Conservation (phyloP, 2,113 vertebrate species). For the Gadus chalcogrammus region DNA sequence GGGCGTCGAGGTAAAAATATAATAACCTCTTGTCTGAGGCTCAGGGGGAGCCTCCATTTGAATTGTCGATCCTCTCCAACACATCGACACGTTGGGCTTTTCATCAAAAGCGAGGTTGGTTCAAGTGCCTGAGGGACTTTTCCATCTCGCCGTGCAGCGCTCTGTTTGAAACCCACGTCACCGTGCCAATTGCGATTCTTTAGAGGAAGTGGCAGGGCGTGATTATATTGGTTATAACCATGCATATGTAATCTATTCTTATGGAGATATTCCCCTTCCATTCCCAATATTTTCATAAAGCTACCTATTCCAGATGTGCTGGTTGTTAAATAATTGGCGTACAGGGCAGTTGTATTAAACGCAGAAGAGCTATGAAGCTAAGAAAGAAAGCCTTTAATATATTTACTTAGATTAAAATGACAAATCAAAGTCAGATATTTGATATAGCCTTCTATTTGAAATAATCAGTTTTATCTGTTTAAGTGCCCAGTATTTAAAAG, state of each 20-base stretch:
- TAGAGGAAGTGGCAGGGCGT: conserved; percentile 19
- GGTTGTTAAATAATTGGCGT: not conserved
- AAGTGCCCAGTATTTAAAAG: not conserved
- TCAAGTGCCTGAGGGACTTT: conserved; percentile 21
- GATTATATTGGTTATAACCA: conserved; percentile 22
- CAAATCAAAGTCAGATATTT: too few relatives aligned
- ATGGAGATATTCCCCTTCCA: not conserved
- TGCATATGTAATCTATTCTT: not conserved
- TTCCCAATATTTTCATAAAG: not conserved
- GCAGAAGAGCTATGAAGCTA: too few relatives aligned
- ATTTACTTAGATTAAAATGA: too few relatives aligned
- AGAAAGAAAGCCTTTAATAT: too few relatives aligned
- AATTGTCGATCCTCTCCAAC: conserved; percentile 37
- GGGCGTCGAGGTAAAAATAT: conserved; percentile 32
- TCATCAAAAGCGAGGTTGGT: conserved; percentile 46
- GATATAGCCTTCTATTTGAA: too few relatives aligned
- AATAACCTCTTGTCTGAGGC: conserved; percentile 36
- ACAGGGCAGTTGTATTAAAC: not conserved
- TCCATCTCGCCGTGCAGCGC: conserved; percentile 5
- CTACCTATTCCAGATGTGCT: conserved; percentile 5
- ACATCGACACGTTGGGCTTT: conserved; percentile 45
- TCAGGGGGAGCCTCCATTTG: conserved; percentile 35
- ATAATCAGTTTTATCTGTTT: not conserved
- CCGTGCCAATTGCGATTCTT: conserved; percentile 21
- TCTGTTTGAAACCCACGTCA: conserved; percentile 10